phyloP scores from a whole-genome alignment of 2,797 vertebrate genomes.

The Microctenopoma stevenorrisi region DNA sequence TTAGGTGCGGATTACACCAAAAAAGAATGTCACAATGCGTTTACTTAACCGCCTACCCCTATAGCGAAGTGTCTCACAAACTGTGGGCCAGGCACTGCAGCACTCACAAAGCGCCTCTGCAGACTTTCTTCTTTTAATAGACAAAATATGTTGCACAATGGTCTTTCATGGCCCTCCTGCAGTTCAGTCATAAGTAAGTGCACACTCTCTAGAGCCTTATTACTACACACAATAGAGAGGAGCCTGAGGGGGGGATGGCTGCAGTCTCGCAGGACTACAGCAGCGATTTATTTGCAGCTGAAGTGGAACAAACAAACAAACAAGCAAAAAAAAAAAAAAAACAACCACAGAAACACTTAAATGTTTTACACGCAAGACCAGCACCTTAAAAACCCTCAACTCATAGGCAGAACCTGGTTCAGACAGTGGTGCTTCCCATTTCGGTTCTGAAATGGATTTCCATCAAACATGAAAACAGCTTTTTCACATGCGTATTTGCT shows the following conservation, averaged over 20 bases:
- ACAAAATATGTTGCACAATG: constrained; percentile 60
- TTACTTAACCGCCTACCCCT: constrained; percentile 8
- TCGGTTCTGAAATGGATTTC: constrained; percentile 37
- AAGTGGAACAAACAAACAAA: constrained; percentile 65
- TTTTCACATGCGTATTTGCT: constrained; percentile 51
- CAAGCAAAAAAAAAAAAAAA: constrained; percentile 23
- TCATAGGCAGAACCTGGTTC: constrained; percentile 17
- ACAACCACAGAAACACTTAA: constrained; percentile 6
- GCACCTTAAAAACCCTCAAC: constrained; percentile 35
- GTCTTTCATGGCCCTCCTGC: constrained; percentile 62
- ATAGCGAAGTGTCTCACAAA: constrained; percentile 22
- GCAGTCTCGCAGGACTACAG: constrained; percentile 52
- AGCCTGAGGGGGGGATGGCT: constrained; percentile 46
- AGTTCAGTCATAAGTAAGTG: constrained; percentile 69
- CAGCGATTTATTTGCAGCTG: constrained; percentile 62
- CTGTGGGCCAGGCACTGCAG: constrained; percentile 36
- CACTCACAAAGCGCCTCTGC: constrained; percentile 42
- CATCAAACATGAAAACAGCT: constrained; percentile 51
- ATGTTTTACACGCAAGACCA: constrained; percentile 59
- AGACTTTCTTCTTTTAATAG: constrained; percentile 65
- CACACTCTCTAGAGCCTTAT: constrained; percentile 74
- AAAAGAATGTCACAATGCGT: constrained; percentile 42
- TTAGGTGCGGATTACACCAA: constrained; percentile 48
- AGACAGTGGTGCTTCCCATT: constrained; percentile 22
- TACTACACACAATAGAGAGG: constrained; percentile 70